Conservation (phyloP, 2,888 invertebrate genomes). For the Heliconius ismenius region DNA sequence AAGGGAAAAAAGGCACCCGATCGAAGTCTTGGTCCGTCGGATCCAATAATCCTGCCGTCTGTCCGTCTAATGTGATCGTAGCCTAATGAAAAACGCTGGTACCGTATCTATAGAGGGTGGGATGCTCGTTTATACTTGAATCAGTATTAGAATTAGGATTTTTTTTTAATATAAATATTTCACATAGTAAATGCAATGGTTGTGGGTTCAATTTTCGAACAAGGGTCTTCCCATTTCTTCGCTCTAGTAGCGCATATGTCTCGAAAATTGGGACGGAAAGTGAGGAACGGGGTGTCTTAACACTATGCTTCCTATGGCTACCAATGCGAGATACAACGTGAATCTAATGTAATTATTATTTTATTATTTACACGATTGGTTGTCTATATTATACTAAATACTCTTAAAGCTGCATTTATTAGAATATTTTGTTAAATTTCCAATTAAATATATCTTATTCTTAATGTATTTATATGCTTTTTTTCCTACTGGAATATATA, state of each 20-base stretch:
- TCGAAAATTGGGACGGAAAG: not conserved
- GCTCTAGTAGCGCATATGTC: not conserved
- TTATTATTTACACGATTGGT: not conserved
- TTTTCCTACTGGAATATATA: not conserved
- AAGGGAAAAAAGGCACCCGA: conserved; percentile 72
- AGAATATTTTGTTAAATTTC: not conserved
- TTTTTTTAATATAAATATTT: not conserved
- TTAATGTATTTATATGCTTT: not conserved
- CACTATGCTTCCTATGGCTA: not conserved
- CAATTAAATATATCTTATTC: not conserved
- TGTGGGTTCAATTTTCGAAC: no score
- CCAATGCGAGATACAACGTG: not conserved
- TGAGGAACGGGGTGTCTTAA: not conserved
- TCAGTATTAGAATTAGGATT: not conserved
- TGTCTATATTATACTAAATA: no score
- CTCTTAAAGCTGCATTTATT: not conserved
- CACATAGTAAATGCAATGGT: not conserved
- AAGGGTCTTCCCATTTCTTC: no score
- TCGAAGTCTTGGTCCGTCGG: conserved; percentile 81
- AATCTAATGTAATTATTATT: not conserved
- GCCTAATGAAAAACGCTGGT: conserved; percentile 78
- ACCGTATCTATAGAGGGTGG: conserved; percentile 54
- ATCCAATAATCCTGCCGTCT: conserved; percentile 81
- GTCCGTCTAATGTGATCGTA: conserved; percentile 81
- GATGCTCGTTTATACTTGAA: conserved; percentile 2